Conservation (phyloP, 2,888 invertebrate species). For the Isotomurus palustris region DNA sequence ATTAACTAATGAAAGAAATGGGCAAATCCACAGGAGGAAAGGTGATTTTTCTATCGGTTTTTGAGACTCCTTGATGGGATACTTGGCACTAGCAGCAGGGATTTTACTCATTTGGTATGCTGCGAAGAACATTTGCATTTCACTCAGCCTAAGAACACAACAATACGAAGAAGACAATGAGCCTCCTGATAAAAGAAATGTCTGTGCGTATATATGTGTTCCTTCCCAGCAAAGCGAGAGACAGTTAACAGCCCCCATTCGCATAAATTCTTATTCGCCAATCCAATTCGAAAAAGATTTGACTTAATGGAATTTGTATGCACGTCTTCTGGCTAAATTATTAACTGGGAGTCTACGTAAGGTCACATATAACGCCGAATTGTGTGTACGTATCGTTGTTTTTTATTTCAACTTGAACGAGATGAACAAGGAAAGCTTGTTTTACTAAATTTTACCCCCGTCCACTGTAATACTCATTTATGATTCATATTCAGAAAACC, state of each 20-base stretch:
- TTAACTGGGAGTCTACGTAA: no score
- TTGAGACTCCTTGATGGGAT: constrained; percentile 5
- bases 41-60: constrained; percentile 1
- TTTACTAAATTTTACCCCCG: not conserved
- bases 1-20: constrained; percentile 10
- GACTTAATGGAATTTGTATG: not conserved
- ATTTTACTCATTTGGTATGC: constrained; percentile 2
- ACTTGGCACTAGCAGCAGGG: constrained; percentile 1
- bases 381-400: not conserved
- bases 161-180: no score
- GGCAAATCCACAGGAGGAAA: constrained; percentile 10
- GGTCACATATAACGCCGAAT: no score
- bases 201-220: no score
- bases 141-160: not conserved
- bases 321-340: no score
- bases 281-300: not conserved
- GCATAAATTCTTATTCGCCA: constrained; percentile 4
- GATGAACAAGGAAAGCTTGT: not conserved
- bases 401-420: not conserved
- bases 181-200: no score
- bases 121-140: constrained; percentile 8
- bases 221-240: not conserved
- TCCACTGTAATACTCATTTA: no score
- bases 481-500: no score
- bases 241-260: not conserved